These are phyloP conservation scores for Chaetops frenatus DNA, from an alignment of 2,113 vertebrate genomes.

Conservation along the genomic window DNA sequence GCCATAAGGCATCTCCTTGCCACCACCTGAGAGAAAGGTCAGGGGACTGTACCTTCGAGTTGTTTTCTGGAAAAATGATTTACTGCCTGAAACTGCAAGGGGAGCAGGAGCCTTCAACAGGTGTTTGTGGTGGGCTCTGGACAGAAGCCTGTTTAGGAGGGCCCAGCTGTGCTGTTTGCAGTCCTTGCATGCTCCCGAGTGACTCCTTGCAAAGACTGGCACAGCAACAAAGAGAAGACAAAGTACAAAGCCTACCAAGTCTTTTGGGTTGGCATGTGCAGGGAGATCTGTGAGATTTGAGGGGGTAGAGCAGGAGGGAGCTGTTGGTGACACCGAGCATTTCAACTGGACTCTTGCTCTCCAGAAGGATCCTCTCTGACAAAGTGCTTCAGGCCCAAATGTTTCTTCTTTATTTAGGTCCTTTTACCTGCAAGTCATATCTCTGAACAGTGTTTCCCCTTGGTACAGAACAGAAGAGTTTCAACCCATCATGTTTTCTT, in stretches of 20 bases:
- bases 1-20: no score
- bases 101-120: background rate
- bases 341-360: background rate
- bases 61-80: background rate
- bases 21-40: background rate
- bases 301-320: background rate
- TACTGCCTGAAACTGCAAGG: background rate
- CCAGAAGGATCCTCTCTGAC: background rate
- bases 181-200: fast-evolving
- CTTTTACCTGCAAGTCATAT: background rate
- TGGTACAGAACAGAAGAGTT: background rate
- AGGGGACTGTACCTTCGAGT: background rate
- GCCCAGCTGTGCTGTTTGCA: background rate
- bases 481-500: background rate
- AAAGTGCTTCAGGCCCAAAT: background rate
- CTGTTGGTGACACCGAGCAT: fast-evolving
- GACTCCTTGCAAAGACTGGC: background rate
- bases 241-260: background rate
- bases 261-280: background rate
- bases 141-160: background rate
- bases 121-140: fast-evolving
- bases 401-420: background rate
- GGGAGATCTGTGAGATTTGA: background rate
- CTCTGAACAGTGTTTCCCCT: background rate
- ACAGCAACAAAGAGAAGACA: background rate